Conservation (phyloP, 2,113 vertebrate genomes). For the Malurus cyaneus region DNA sequence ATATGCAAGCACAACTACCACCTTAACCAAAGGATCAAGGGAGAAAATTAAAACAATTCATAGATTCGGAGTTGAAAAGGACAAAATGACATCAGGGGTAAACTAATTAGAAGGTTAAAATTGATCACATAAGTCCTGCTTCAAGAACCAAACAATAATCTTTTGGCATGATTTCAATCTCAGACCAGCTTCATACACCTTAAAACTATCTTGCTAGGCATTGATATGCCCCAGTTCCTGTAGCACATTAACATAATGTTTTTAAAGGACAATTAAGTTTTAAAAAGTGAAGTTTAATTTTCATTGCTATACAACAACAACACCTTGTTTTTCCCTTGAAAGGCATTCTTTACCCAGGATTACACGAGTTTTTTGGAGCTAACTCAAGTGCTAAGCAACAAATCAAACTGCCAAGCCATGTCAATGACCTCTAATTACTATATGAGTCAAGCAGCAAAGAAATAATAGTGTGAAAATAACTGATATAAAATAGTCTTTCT, state of each 20-base stretch:
- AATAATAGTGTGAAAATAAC: neutral
- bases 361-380: neutral
- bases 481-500: neutral
- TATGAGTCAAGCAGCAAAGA: neutral
- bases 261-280: neutral
- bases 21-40: neutral
- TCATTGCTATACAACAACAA: neutral
- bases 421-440: neutral
- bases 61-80: neutral
- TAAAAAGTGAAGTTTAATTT: neutral
- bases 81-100: neutral
- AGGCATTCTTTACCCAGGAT: neutral
- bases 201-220: neutral
- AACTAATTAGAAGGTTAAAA: neutral
- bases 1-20: neutral
- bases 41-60: neutral
- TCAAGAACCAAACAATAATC: neutral
- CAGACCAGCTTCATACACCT: neutral
- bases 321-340: neutral
- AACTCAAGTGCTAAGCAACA: neutral
- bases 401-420: neutral
- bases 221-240: neutral
- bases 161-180: neutral
- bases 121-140: neutral
- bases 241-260: neutral